Base-by-base conservation (phyloP, 1,140 invertebrate genomes). In the Halesus radiatus region DNA sequence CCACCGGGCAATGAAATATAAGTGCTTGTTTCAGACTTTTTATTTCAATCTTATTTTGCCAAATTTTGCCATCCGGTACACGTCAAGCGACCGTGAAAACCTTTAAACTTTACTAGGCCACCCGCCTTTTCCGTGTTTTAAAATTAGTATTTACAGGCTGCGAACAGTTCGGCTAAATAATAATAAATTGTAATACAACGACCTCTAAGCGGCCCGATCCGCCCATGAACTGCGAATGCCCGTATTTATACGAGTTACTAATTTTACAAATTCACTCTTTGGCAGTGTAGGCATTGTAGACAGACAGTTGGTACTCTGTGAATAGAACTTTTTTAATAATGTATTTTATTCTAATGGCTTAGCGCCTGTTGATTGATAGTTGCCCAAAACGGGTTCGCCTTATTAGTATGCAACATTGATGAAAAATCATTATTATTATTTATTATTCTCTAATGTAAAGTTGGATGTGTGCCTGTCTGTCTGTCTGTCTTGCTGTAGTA, bases 321-420 rank as follows among this genome's bases (percentile, higher is more conserved):
- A 45, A 45, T 45, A 13, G 37, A 45, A 10, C 37, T 45, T 13
- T 13, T 1, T 60, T 18, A 13, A 60, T 60, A 22, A 18, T 8
- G 10, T 60, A 60, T 60, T 60, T 60, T 23, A 20, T 22, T 22
- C 18, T 15, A 60, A 60, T 18, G 20, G n/a, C 20, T 68, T 68
- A 18, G n/a, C 64, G 29, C 64, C 29, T 45, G 16, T 37, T 68
- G 64, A 68, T 68, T 50, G 64, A 68, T 68, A 37, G 64, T 37
- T 37, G 64, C 29, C 16, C 26, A 37, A 7, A 37, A 4, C 29
- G 64, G 16, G 32, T 68, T 26, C 1, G 32, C 64, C 64, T 68
- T 68, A 68, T 68, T 37, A 68, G 16, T 68, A 50, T 68, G 15
- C 64, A n/a, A 68, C 29, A 45, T 13, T 32, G 37, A 45, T 32